Evolutionary conservation across 2,888 invertebrate genomes (phyloP).

Genomic region (Drosophila lutescens): DNA sequence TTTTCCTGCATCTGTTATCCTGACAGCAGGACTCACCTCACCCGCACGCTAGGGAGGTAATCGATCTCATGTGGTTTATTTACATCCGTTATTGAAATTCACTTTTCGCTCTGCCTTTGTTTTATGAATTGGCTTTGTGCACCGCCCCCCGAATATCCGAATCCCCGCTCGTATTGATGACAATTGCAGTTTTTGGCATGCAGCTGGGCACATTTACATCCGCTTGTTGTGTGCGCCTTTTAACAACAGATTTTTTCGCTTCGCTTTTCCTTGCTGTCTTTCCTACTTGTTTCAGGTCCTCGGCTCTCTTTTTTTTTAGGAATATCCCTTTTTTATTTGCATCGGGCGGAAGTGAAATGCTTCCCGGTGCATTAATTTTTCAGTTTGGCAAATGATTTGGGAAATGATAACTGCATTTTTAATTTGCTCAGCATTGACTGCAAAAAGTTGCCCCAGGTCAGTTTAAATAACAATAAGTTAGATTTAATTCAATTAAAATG

Average conservation of each 20-base stretch:
- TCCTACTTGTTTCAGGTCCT: background rate
- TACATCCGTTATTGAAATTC: constrained; percentile 82
- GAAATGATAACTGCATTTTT: constrained; percentile 18
- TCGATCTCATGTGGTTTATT: constrained; percentile 83
- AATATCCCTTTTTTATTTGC: constrained; percentile 45
- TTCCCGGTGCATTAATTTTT: constrained; percentile 50
- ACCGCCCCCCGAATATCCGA: constrained; percentile 5
- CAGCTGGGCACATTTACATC: constrained; percentile 80
- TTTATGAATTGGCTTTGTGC: constrained; percentile 73
- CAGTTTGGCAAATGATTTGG: constrained; percentile 23
- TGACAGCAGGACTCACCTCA: constrained; percentile 56
- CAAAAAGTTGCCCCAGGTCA: background rate
- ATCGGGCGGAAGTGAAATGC: constrained; percentile 63
- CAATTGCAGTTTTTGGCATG: constrained; percentile 75
- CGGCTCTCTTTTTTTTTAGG: background rate
- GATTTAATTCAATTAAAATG: background rate
- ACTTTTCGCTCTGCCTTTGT: constrained; percentile 67
- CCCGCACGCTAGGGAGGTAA: constrained; percentile 75
- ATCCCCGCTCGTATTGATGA: constrained; percentile 56
- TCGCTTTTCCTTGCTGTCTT: constrained; percentile 5
- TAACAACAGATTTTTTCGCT: constrained; percentile 60
- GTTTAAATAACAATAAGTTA: background rate
- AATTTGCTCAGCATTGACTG: background rate
- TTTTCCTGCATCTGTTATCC: constrained; percentile 69
- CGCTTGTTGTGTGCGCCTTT: constrained; percentile 60